phyloP scores from a whole-genome alignment of 2,113 vertebrate genomes.

The Boulengeromyrus knoepffleri region DNA sequence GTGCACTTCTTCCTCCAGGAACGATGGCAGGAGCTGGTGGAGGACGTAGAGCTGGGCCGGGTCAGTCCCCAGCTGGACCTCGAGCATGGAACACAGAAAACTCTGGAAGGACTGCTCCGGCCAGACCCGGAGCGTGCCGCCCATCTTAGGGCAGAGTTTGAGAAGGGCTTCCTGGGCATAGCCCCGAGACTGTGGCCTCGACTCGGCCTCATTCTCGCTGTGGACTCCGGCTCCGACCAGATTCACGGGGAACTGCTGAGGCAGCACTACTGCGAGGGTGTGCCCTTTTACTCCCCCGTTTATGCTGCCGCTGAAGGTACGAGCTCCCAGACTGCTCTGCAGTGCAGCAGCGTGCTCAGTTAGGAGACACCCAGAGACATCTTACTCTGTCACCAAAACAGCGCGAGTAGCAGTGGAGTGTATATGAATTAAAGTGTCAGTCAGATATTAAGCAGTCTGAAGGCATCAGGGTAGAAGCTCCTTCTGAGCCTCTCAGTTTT shows the following conservation, averaged over 20 bases:
- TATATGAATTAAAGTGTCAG: background rate
- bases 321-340: background rate
- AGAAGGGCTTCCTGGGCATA: constrained; percentile 66
- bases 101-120: constrained; percentile 46
- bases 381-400: background rate
- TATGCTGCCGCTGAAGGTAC: constrained; percentile 75
- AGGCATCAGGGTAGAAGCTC: background rate
- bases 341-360: background rate
- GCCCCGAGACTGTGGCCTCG: constrained; percentile 73
- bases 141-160: constrained; percentile 56
- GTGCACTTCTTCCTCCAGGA: constrained; percentile 26
- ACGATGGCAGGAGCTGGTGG: constrained; percentile 61
- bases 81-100: constrained; percentile 46
- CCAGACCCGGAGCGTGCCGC: constrained; percentile 61
- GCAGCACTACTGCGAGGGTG: constrained; percentile 66
- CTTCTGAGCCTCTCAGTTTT: background rate
- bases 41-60: constrained; percentile 64
- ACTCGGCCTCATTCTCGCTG: constrained; percentile 71
- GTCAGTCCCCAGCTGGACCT: constrained; percentile 53
- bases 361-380: background rate
- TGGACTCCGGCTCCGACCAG: constrained; percentile 67
- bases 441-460: background rate
- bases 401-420: background rate
- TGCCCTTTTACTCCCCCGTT: constrained; percentile 80
- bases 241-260: constrained; percentile 62